Conservation (phyloP, 2,888 invertebrate genomes). For the Lydus trimaculatus region DNA sequence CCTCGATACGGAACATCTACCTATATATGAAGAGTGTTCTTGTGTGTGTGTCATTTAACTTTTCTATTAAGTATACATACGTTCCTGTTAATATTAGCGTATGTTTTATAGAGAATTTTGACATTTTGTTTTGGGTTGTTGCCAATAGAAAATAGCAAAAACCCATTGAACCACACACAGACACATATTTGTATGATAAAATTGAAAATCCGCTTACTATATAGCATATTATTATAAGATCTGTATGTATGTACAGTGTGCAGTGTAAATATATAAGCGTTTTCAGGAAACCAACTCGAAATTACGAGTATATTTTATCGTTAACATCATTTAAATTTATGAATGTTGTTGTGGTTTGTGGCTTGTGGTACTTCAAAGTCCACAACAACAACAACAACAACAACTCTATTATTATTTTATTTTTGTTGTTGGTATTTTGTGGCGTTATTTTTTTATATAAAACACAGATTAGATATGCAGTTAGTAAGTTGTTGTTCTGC, state of each 20-base stretch:
- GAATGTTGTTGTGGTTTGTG: too few relatives aligned
- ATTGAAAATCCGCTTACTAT: not conserved
- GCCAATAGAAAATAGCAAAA: not conserved
- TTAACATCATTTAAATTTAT: not conserved
- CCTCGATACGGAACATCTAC: not conserved
- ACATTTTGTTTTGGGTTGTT: not conserved
- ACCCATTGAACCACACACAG: constrained; percentile 3
- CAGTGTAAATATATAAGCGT: not conserved
- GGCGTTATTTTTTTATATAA: not conserved
- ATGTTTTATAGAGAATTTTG: not conserved
- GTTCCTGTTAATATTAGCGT: not conserved
- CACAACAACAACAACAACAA: not conserved
- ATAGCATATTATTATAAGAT: too few relatives aligned
- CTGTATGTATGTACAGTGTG: too few relatives aligned
- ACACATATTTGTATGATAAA: not conserved
- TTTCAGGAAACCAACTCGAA: not conserved
- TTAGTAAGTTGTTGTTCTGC: not conserved
- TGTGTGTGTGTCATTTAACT: not conserved
- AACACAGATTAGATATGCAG: constrained; percentile 15
- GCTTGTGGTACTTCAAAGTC: not conserved
- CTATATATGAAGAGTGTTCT: not conserved
- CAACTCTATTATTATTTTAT: not conserved
- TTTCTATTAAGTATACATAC: not conserved
- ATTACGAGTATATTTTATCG: not conserved
- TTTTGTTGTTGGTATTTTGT: not conserved